Evolutionary conservation across 2,113 vertebrate species (phyloP).

Genomic region (Hypanus sabinus): DNA sequence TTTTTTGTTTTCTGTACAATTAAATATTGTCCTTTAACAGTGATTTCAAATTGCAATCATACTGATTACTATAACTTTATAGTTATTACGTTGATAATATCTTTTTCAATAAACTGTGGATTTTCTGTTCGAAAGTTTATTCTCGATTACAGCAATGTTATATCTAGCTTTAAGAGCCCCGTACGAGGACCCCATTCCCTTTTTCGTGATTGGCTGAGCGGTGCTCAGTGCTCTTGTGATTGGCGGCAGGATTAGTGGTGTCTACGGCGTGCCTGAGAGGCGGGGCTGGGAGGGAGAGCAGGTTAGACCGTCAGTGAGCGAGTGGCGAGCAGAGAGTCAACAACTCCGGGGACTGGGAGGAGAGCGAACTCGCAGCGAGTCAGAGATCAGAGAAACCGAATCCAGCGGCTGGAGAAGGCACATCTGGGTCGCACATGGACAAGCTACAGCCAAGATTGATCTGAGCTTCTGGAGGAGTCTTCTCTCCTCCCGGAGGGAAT

Average conservation of each 20-base stretch:
- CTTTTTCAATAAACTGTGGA: neutral
- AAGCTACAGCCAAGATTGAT: neutral
- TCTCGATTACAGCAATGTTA: neutral
- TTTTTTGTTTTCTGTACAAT: neutral
- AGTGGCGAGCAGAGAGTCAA: neutral
- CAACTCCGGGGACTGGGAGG: neutral
- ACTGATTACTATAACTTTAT: neutral
- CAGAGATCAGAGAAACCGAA: neutral
- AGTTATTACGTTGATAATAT: neutral
- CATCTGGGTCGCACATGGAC: neutral
- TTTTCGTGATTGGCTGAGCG: neutral
- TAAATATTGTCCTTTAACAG: neutral
- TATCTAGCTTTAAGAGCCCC: neutral
- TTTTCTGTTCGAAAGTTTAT: neutral
- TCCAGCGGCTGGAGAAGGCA: too few relatives aligned
- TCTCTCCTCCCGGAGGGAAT: neutral
- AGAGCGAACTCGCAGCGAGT: neutral
- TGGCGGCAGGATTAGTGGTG: neutral
- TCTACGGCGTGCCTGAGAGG: slow-evolving; percentile 6
- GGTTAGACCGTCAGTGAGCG: slow-evolving; percentile 1
- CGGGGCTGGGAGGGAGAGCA: neutral
- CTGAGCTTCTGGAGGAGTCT: neutral
- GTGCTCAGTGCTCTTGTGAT: neutral
- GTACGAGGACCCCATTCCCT: neutral
- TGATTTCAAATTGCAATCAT: neutral